Percentiles rank a stretch among this genome's conserved stretches.
These are phyloP conservation scores for Anseranas semipalmata DNA, from an alignment of 2,113 vertebrate species.

Conservation along the genomic window DNA sequence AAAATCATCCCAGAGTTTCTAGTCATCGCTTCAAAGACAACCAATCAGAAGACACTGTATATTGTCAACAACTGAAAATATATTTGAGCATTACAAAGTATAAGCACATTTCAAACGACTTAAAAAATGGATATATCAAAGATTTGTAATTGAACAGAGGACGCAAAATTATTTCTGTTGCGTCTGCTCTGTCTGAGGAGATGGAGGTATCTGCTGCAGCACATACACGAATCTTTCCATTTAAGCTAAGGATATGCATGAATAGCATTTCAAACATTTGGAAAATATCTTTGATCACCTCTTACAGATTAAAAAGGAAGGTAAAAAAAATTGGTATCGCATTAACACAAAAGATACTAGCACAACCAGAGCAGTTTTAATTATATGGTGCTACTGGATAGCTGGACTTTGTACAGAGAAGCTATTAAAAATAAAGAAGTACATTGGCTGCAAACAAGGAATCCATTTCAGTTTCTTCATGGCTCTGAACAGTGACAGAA, in stretches of 20 bases:
- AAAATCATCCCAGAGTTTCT: background rate
- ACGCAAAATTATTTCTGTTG: background rate
- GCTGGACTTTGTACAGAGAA: slow-evolving; percentile 30
- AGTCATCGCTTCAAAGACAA: slow-evolving; percentile 18
- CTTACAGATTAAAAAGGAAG: slow-evolving; percentile 50
- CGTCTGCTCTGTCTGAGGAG: background rate
- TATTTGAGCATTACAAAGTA: background rate
- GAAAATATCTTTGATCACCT: slow-evolving; percentile 49
- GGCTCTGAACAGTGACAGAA: slow-evolving; percentile 30
- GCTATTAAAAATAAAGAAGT: slow-evolving; percentile 47
- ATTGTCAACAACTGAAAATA: background rate
- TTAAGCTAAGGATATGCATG: background rate
- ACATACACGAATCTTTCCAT: background rate
- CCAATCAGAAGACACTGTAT: background rate
- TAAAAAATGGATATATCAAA: background rate
- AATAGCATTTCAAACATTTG: slow-evolving; percentile 47
- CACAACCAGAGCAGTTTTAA: slow-evolving; percentile 49
- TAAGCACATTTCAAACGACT: background rate
- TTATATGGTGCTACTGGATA: slow-evolving; percentile 49
- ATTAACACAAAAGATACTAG: slow-evolving; percentile 12
- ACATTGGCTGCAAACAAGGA: slow-evolving; percentile 14
- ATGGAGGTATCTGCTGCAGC: background rate
- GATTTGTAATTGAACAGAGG: background rate
- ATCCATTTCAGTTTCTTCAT: slow-evolving; percentile 27
- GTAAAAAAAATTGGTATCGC: slow-evolving; percentile 7